Evolutionary conservation across 2,113 vertebrate genomes (phyloP).

Genomic region (Indicator indicator): DNA sequence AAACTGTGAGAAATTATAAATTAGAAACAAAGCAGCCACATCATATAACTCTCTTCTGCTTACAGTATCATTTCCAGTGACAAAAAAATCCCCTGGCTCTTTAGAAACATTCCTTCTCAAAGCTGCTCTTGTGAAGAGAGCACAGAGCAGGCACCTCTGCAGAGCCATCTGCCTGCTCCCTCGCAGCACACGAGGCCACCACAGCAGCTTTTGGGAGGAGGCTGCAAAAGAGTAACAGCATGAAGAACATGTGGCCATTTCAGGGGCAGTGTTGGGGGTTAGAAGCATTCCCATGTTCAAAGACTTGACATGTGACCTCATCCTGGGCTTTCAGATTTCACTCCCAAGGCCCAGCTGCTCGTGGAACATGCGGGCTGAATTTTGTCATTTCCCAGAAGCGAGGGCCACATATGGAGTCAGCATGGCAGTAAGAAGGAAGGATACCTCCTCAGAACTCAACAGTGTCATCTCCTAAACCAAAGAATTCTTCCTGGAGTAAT

Average conservation of each 20-base stretch:
- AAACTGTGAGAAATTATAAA: background rate
- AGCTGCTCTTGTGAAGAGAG: no score
- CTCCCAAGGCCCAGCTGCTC: background rate
- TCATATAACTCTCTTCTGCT: slow-evolving; percentile 10
- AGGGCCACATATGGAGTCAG: background rate
- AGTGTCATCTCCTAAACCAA: background rate
- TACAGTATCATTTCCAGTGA: slow-evolving; percentile 1
- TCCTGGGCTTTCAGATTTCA: background rate
- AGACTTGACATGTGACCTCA: slow-evolving; percentile 18
- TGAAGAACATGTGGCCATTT: background rate
- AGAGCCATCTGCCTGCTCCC: background rate
- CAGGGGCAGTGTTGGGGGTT: background rate
- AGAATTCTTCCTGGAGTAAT: background rate
- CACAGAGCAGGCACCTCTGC: background rate
- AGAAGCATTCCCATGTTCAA: background rate
- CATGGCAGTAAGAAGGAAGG: background rate
- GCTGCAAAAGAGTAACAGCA: background rate
- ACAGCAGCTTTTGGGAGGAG: background rate
- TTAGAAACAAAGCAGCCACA: background rate
- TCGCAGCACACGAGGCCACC: background rate
- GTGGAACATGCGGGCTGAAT: background rate
- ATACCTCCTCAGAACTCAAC: background rate
- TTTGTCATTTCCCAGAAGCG: background rate
- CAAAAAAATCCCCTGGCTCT: slow-evolving; percentile 27
- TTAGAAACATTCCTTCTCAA: background rate